Evolutionary conservation across 2,797 vertebrate genomes (phyloP).

Genomic region (Neomorphus geoffroyi): DNA sequence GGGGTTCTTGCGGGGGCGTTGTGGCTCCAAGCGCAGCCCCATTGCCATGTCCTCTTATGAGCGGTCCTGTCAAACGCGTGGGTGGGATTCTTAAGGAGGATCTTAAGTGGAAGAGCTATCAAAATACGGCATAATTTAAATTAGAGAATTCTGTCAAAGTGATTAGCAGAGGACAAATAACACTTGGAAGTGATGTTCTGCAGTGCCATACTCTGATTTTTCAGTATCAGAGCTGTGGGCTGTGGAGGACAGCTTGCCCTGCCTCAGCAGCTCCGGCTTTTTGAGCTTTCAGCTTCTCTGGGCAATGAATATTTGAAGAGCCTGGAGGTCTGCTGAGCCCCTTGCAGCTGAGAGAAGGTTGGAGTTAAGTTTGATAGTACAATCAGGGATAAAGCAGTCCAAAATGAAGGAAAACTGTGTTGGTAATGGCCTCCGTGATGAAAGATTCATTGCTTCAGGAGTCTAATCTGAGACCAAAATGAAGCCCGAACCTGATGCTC

Average conservation of each 20-base stretch:
- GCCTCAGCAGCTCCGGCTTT: neutral
- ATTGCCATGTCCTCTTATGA: neutral
- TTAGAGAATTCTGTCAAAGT: slow-evolving; percentile 6
- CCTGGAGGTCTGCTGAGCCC: neutral
- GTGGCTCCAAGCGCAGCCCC: rapidly evolving
- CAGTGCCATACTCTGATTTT: too few relatives aligned
- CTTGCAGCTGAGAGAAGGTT: neutral
- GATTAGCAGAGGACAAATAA: neutral
- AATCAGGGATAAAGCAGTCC: neutral
- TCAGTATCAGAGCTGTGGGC: neutral
- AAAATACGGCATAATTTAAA: slow-evolving; percentile 34
- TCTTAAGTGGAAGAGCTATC: slow-evolving; percentile 22
- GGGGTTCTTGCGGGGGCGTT: neutral
- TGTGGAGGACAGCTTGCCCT: neutral
- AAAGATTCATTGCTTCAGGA: slow-evolving; percentile 32
- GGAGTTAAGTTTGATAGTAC: neutral
- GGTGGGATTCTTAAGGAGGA: neutral
- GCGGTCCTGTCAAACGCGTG: rapidly evolving
- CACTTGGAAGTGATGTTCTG: too few relatives aligned
- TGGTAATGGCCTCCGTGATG: neutral
- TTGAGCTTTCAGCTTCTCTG: neutral
- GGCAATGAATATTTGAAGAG: neutral
- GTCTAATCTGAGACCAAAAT: slow-evolving; percentile 26
- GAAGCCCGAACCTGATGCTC: neutral
- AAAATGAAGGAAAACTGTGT: neutral